Conservation (phyloP, 2,888 invertebrate genomes). For the Melieria picta region DNA sequence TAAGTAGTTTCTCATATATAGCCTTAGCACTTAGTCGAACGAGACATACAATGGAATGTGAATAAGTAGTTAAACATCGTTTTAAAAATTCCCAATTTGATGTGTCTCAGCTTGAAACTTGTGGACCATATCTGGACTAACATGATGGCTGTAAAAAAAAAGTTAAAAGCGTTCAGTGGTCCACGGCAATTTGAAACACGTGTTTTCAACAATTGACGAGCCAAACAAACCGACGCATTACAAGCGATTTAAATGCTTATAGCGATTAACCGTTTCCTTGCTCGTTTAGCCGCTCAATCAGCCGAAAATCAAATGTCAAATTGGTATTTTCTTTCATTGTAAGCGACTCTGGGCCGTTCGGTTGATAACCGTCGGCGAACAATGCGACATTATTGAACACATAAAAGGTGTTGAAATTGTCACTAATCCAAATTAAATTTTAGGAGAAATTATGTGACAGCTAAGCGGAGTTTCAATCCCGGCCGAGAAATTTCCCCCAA, state of each 20-base stretch:
- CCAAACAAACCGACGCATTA: neutral
- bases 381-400: slow-evolving; percentile 5
- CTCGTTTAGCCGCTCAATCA: neutral
- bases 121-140: no score
- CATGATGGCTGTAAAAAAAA: no score
- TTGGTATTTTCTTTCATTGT: neutral
- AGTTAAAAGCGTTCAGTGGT: no score
- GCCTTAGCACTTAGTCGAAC: no score
- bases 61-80: no score
- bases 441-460: slow-evolving; percentile 59
- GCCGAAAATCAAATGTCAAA: neutral
- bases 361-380: neutral
- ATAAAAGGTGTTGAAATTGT: slow-evolving; percentile 58
- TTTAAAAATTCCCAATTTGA: no score
- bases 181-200: slow-evolving; percentile 14
- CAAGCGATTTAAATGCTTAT: slow-evolving; percentile 12
- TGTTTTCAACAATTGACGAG: neutral
- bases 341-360: neutral
- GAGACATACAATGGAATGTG: no score
- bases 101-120: no score
- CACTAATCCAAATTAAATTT: slow-evolving; percentile 58
- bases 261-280: slow-evolving; percentile 11
- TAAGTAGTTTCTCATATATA: no score
- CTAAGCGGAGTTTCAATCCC: slow-evolving; percentile 14
- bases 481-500: no score